These are phyloP conservation scores for Heliconius erato DNA, from an alignment of 2,888 invertebrate genomes.

Conservation along the genomic window DNA sequence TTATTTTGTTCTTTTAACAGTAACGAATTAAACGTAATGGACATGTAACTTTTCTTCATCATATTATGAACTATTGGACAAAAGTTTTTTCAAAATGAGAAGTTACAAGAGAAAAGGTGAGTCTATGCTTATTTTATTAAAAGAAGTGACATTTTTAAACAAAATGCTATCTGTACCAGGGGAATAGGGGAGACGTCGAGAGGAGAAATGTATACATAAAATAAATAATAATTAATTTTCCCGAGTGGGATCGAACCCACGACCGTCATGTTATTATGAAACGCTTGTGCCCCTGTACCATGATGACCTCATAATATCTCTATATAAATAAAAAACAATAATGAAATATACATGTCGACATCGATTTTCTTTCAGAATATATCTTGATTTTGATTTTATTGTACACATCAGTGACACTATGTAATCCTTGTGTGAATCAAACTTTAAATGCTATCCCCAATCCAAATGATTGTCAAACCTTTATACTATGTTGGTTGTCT, in stretches of 20 bases:
- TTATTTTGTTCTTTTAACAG: constrained; percentile 8
- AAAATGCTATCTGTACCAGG: not conserved
- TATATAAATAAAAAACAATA: not conserved
- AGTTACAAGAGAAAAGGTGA: constrained; percentile 8
- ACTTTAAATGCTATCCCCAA: constrained; percentile 46
- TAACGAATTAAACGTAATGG: constrained; percentile 9
- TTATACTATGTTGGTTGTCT: constrained; percentile 52
- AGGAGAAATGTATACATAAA: no score
- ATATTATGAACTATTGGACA: not conserved
- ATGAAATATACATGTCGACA: not conserved
- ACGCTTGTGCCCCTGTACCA: no score
- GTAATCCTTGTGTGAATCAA: constrained; percentile 49
- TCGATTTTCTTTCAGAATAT: constrained; percentile 41
- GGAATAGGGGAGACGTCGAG: no score
- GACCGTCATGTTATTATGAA: no score
- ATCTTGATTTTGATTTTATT: constrained; percentile 46
- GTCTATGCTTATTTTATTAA: not conserved
- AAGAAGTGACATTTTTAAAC: not conserved
- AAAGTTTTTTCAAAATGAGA: not conserved
- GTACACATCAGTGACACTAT: constrained; percentile 35
- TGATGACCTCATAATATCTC: not conserved
- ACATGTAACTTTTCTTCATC: not conserved
- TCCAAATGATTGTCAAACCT: constrained; percentile 49
- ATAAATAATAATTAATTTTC: no score
- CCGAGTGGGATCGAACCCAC: no score